A percentile compares a stretch with the other conserved stretches of the same genome.
Conservation (phyloP, 1,140 invertebrate species). For the Aplysia californica region DNA sequence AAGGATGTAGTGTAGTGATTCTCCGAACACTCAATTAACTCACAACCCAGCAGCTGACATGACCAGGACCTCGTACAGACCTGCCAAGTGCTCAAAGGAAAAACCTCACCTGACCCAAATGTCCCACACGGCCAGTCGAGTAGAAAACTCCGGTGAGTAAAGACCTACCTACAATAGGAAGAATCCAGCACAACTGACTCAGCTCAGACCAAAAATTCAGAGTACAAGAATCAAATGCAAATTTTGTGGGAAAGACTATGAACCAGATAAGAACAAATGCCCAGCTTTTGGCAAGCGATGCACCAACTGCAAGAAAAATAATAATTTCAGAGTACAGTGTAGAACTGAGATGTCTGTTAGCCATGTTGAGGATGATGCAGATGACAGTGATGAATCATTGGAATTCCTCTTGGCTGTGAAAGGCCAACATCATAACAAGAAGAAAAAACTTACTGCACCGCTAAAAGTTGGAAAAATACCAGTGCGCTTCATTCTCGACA, state of each 20-base stretch:
- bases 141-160: background rate
- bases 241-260: background rate
- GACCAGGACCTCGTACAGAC: no score
- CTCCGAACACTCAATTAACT: no score
- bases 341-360: background rate
- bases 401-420: background rate
- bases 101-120: no score
- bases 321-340: background rate
- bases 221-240: background rate
- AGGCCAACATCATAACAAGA: background rate
- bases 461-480: background rate
- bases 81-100: no score
- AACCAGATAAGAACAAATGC: background rate
- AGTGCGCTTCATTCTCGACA: background rate
- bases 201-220: background rate
- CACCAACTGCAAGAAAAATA: background rate
- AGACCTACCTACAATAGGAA: background rate
- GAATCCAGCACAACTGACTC: background rate
- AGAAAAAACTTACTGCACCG: background rate
- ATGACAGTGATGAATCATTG: conserved; percentile 3
- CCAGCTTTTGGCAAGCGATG: background rate
- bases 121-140: background rate
- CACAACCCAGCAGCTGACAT: no score
- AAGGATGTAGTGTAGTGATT: no score
- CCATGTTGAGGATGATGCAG: background rate